These are phyloP conservation scores for Carassius auratus DNA, from an alignment of 2,113 vertebrate species.

Conservation along the genomic window DNA sequence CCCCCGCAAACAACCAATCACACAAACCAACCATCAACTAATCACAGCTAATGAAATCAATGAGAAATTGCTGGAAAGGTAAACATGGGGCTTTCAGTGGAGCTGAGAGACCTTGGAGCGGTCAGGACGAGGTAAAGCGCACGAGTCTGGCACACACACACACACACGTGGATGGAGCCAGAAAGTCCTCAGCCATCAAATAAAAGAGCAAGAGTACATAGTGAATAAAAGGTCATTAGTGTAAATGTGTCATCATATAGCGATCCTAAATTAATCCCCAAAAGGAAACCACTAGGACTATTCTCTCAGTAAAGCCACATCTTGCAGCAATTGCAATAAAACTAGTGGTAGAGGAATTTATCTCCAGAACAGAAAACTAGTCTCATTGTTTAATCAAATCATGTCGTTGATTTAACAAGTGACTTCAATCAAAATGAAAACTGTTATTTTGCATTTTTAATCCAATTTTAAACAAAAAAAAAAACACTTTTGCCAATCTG, in stretches of 20 bases:
- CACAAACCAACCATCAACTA: conserved; percentile 6
- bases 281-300: background rate
- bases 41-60: conserved; percentile 12
- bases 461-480: background rate
- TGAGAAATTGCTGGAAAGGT: conserved; percentile 2
- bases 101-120: background rate
- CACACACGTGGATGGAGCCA: background rate
- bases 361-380: background rate
- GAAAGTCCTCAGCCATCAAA: background rate
- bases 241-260: conserved; percentile 14
- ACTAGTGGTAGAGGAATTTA: too few relatives aligned
- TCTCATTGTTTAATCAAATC: background rate
- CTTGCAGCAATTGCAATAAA: conserved; percentile 3
- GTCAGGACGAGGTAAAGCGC: background rate
- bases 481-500: background rate
- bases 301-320: background rate
- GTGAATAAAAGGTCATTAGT: conserved; percentile 4
- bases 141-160: background rate
- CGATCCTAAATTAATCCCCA: background rate
- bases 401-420: background rate
- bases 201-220: background rate
- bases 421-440: background rate
- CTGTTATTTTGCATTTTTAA: conserved; percentile 2
- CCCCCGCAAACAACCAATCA: background rate
- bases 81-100: background rate